phyloP scores from a whole-genome alignment of 1,140 invertebrate genomes.

The Nasonia vitripennis region DNA sequence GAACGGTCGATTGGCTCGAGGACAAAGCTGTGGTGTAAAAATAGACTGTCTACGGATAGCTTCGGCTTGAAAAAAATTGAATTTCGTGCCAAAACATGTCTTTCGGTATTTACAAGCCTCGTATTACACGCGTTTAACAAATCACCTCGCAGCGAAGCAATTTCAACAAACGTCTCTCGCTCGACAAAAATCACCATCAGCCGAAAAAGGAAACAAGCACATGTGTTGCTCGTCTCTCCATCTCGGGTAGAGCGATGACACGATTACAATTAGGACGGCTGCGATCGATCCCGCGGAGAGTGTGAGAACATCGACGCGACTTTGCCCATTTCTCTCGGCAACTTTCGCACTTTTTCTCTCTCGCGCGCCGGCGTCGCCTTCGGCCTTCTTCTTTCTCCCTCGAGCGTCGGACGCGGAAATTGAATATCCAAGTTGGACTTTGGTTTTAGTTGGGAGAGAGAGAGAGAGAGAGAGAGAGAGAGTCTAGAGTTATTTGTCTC shows the following conservation, averaged over 20 bases:
- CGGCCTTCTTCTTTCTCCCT: not conserved
- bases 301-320: not conserved
- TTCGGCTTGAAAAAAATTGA: no score
- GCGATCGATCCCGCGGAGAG: slow-evolving; percentile 28
- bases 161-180: no score
- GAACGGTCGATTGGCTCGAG: not conserved
- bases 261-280: slow-evolving; percentile 39
- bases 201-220: not conserved
- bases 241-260: slow-evolving; percentile 20
- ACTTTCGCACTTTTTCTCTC: slow-evolving; percentile 43
- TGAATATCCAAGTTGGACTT: slow-evolving; percentile 43
- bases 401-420: not conserved
- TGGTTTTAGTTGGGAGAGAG: not conserved
- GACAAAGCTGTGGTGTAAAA: no score
- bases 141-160: no score
- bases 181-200: no score
- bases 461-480: not conserved
- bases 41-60: not conserved
- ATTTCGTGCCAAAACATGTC: no score
- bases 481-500: slow-evolving; percentile 27
- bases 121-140: no score
- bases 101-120: no score
- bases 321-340: slow-evolving; percentile 25
- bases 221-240: not conserved
- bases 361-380: not conserved